Base-by-base conservation (phyloP, 2,888 invertebrate species). In the Atethmia centrago region DNA sequence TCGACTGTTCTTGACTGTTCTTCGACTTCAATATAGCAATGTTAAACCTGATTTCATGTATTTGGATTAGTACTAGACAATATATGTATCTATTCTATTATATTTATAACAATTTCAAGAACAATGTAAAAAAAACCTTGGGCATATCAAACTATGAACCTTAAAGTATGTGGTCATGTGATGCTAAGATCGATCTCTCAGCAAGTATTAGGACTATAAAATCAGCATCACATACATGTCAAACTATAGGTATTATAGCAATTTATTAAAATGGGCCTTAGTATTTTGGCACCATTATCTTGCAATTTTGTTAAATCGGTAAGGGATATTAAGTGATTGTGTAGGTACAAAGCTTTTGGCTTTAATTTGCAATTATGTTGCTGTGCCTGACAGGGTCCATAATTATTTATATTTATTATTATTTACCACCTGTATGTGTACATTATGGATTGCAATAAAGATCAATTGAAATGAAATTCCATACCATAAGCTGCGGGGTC, bases 401-500 rank as follows among this genome's bases (percentile, higher is more conserved):
- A n/a, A n/a, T n/a, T n/a, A n/a, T n/a, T n/a, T n/a, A n/a, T n/a
- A n/a, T n/a, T n/a, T n/a, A n/a, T n/a, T n/a, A n/a, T n/a, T n/a
- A n/a, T n/a, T n/a, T n/a, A n/a, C n/a, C n/a, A n/a, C n/a, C n/a
- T n/a, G n/a, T n/a, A n/a, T n/a, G n/a, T n/a, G n/a, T n/a, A n/a
- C n/a, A n/a, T n/a, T n/a, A n/a, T n/a, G n/a, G n/a, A n/a, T n/a
- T n/a, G n/a, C n/a, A n/a, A n/a, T n/a, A n/a, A n/a, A n/a, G n/a
- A n/a, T n/a, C n/a, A n/a, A n/a, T n/a, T n/a, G n/a, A n/a, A n/a
- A n/a, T n/a, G n/a, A n/a, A n/a, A n/a, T 66, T 73, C 53, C 65
- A 69, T 83, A 69, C 65, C 68, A 80, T 79, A 79, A 83, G 45
- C 79, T 45, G 25, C 25, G 56, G 74, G 80, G 69, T 80, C 80